These are phyloP conservation scores for Amblyraja radiata DNA, from an alignment of 2,797 vertebrate genomes.

Conservation along the genomic window DNA sequence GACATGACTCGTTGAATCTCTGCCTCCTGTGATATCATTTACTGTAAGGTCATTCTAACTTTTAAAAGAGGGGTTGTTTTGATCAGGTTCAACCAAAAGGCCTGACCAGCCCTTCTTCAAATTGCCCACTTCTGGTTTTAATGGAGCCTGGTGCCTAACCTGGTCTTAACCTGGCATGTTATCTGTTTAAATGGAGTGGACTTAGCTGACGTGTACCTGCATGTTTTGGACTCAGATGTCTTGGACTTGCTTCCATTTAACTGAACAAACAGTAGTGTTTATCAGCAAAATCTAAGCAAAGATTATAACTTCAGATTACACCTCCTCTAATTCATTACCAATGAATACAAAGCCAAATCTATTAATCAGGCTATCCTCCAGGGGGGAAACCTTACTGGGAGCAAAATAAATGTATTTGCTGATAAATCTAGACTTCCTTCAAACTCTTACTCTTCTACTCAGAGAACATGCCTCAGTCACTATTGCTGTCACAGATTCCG, in stretches of 20 bases:
- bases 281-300: no score
- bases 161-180: background rate
- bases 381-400: no score
- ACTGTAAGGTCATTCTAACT: background rate
- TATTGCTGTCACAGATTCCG: background rate
- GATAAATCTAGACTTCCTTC: background rate
- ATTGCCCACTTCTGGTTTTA: background rate
- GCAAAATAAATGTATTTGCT: background rate
- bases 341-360: no score
- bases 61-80: background rate
- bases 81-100: background rate
- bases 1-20: background rate
- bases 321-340: no score
- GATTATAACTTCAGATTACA: no score
- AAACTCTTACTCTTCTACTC: background rate
- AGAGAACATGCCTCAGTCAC: background rate
- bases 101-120: background rate
- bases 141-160: background rate
- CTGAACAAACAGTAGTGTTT: no score
- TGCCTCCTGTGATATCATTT: background rate
- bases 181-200: background rate
- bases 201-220: no score
- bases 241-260: no score
- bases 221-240: no score
- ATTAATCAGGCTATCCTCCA: no score